Base-by-base conservation (phyloP, 2,888 invertebrate genomes). In the Cryptophagus acutangulus region DNA sequence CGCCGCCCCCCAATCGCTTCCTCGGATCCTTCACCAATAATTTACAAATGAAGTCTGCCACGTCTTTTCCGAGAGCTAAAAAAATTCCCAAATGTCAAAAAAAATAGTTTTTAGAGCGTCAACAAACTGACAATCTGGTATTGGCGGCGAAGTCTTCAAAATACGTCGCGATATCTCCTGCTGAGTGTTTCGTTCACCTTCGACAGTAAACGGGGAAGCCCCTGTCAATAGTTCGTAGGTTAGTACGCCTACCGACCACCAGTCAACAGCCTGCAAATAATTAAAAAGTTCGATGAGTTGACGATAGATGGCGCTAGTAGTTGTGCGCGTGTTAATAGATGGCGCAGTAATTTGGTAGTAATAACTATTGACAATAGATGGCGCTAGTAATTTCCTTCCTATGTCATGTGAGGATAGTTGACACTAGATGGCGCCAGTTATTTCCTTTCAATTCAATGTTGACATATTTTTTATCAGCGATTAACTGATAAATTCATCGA, bases 241-340 rank as follows among this genome's bases (percentile, higher is more conserved):
- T 31, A 97, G 73, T 1, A 97, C 95, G 4, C 95, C 95, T 4
- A 96, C 87, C 17, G 94, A 94, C 97, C 97, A 97, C 96, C 96
- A 97, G 73, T 97, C 97, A 3, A 95, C 96, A 35, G 93, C 89
- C 86, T 91, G 75, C 16, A 67, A 67, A 60, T 63, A 71, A 70
- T 51, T 51, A 20, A 17, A 26, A 13, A 26, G n/a, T n/a, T n/a
- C n/a, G n/a, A n/a, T n/a, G n/a, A n/a, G n/a, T n/a, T n/a, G n/a
- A n/a, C n/a, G n/a, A n/a, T n/a, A n/a, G n/a, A n/a, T n/a, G n/a
- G n/a, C n/a, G n/a, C n/a, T n/a, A n/a, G n/a, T n/a, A n/a, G n/a
- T n/a, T n/a, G n/a, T n/a, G n/a, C n/a, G n/a, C n/a, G n/a, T n/a
- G n/a, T n/a, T n/a, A n/a, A n/a, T n/a, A n/a, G n/a, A n/a, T n/a